A percentile compares a stretch with the other conserved stretches of the same genome.
These are phyloP conservation scores for Protaetia brevitarsis DNA, from an alignment of 1,140 invertebrate species.

Conservation along the genomic window DNA sequence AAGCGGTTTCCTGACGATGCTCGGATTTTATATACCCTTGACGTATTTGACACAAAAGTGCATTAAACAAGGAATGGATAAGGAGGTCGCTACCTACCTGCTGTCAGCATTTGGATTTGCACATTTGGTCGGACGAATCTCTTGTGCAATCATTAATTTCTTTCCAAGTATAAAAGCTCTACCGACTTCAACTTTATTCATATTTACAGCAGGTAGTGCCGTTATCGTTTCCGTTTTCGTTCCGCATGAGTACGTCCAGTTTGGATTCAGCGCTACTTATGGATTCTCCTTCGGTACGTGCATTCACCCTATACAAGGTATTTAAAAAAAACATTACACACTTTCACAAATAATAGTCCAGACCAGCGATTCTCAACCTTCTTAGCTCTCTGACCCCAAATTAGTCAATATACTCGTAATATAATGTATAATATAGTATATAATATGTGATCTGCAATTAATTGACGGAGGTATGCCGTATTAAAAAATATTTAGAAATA, in stretches of 20 bases:
- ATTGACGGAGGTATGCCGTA: no score
- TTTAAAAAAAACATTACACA: no score
- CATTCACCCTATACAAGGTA: no score
- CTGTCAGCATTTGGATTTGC: constrained; percentile 81
- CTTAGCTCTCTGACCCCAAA: no score
- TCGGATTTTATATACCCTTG: constrained; percentile 93
- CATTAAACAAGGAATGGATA: constrained; percentile 45
- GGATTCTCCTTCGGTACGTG: constrained; percentile 19
- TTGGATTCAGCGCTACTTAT: not conserved
- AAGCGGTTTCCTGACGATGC: constrained; percentile 87
- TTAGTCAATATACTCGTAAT: no score
- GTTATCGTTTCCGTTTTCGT: not conserved
- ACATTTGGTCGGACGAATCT: constrained; percentile 80
- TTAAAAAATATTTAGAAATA: no score
- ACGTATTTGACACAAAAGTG: constrained; percentile 68
- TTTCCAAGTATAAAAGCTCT: constrained; percentile 69
- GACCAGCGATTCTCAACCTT: no score
- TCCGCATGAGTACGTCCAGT: not conserved
- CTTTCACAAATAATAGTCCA: no score
- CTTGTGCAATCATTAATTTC: constrained; percentile 73
- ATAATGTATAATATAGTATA: no score
- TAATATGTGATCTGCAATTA: no score
- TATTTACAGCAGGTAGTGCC: not conserved
- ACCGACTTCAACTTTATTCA: not conserved
- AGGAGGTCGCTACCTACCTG: constrained; percentile 59